Evolutionary conservation across 2,888 invertebrate species (phyloP).

Genomic region (Elysia crispata): DNA sequence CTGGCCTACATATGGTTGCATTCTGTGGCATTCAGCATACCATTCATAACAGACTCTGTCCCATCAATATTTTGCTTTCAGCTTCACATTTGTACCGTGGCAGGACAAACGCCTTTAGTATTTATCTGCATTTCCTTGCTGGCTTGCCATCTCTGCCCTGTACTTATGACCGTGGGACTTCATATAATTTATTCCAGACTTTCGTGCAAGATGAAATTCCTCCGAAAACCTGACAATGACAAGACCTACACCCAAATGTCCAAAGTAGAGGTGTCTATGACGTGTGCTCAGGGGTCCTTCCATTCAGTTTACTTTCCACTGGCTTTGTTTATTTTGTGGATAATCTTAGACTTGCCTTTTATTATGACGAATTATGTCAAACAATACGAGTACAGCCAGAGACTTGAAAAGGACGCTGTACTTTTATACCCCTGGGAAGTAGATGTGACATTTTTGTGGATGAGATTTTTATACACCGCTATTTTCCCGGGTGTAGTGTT

Average conservation of each 20-base stretch:
- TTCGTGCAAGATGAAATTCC: slow-evolving; percentile 57
- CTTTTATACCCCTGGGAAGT: slow-evolving; percentile 64
- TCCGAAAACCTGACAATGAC: slow-evolving; percentile 55
- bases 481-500: slow-evolving; percentile 68
- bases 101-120: slow-evolving; percentile 57
- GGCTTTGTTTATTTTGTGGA: slow-evolving; percentile 64
- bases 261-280: slow-evolving; percentile 50
- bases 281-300: slow-evolving; percentile 59
- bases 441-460: slow-evolving; percentile 69
- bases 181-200: slow-evolving; percentile 60
- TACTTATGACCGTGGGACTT: slow-evolving; percentile 59
- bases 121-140: slow-evolving; percentile 60
- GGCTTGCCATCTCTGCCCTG: slow-evolving; percentile 65
- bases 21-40: slow-evolving; percentile 65
- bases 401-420: slow-evolving; percentile 48
- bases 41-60: slow-evolving; percentile 61
- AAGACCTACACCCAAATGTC: slow-evolving; percentile 60
- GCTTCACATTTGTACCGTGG: slow-evolving; percentile 66
- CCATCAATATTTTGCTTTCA: slow-evolving; percentile 58
- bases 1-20: slow-evolving; percentile 69
- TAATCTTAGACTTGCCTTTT: slow-evolving; percentile 67
- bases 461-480: slow-evolving; percentile 67
- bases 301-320: slow-evolving; percentile 60
- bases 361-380: slow-evolving; percentile 59
- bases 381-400: slow-evolving; percentile 58